Conservation (phyloP, 2,113 vertebrate species). For the Odocoileus virginianus region DNA sequence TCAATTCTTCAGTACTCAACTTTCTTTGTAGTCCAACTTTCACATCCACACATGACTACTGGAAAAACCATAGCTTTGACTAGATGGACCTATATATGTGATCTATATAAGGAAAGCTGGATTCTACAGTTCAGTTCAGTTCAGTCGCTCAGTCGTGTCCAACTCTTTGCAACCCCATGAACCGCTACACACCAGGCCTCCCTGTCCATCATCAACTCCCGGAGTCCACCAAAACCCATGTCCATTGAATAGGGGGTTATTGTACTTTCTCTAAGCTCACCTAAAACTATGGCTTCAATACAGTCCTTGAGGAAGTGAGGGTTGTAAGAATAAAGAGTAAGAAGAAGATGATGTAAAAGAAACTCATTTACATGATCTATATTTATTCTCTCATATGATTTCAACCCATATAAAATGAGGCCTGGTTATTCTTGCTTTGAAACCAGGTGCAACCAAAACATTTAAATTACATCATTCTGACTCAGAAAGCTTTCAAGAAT, state of each 20-base stretch:
- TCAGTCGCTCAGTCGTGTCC: background rate
- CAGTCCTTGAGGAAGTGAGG: background rate
- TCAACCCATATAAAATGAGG: background rate
- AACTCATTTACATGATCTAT: background rate
- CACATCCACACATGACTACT: background rate
- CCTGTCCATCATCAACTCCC: background rate
- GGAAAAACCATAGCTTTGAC: background rate
- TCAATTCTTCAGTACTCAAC: background rate
- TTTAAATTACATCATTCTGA: background rate
- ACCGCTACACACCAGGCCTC: background rate
- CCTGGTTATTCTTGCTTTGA: background rate
- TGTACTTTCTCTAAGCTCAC: background rate
- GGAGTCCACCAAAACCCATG: background rate
- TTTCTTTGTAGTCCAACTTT: background rate
- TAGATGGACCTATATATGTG: background rate
- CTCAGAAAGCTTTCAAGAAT: conserved; percentile 20
- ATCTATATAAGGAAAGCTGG: background rate
- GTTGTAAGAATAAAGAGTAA: background rate
- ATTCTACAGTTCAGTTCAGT: background rate
- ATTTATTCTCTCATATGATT: background rate
- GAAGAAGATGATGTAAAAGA: background rate
- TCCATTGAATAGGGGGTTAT: background rate
- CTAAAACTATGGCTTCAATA: background rate
- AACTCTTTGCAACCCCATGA: background rate
- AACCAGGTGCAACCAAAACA: background rate